Conservation (phyloP, 2,888 invertebrate species). For the Synanthedon myopaeformis region DNA sequence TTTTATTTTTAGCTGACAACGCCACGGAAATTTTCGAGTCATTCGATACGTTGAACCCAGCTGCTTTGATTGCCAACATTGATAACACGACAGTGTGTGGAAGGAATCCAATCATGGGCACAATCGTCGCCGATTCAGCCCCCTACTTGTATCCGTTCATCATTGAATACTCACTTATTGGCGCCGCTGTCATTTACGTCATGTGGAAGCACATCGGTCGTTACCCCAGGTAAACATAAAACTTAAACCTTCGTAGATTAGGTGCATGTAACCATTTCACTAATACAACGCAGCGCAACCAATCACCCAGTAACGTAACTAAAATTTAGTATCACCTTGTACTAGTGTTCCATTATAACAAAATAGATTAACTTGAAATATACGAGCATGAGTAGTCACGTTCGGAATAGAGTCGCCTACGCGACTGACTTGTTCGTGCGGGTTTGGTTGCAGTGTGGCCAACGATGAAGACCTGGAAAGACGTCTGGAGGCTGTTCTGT, state of each 20-base stretch:
- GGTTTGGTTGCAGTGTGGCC: slow-evolving; percentile 69
- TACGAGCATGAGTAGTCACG: background rate
- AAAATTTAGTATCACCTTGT: background rate
- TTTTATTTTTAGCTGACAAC: slow-evolving; percentile 43
- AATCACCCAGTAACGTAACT: background rate
- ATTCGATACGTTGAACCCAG: slow-evolving; percentile 70
- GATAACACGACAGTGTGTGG: slow-evolving; percentile 77
- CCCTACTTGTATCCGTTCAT: slow-evolving; percentile 97
- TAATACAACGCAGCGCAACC: background rate
- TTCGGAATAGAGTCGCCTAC: slow-evolving; percentile 3
- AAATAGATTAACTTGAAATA: background rate
- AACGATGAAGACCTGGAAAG: slow-evolving; percentile 88
- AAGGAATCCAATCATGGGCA: slow-evolving; percentile 90
- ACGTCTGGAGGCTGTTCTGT: slow-evolving; percentile 88
- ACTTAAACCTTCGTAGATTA: background rate
- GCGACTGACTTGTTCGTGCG: slow-evolving; percentile 41
- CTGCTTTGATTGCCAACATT: slow-evolving; percentile 70
- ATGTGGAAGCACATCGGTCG: slow-evolving; percentile 97
- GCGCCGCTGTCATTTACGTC: slow-evolving; percentile 93
- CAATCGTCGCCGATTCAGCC: slow-evolving; percentile 91
- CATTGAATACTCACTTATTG: slow-evolving; percentile 94
- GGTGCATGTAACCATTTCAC: background rate
- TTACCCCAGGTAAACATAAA: slow-evolving; percentile 77
- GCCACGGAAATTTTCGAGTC: slow-evolving; percentile 66
- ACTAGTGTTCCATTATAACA: background rate